phyloP scores from a whole-genome alignment of 2,888 invertebrate genomes.

The Drosophila monieri region DNA sequence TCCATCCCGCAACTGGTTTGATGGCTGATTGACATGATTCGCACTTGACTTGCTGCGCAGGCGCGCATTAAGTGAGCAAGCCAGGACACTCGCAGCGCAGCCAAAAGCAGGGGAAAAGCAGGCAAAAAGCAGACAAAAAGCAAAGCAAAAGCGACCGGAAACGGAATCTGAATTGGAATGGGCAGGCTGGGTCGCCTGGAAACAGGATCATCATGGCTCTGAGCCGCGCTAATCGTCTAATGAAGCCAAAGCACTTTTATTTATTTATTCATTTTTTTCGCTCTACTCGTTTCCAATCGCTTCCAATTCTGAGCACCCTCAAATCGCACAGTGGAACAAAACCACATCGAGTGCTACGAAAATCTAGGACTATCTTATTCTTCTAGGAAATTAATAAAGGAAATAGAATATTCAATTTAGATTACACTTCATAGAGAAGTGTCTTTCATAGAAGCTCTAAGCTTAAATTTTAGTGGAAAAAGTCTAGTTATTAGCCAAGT shows the following conservation, averaged over 20 bases:
- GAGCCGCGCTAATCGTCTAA: slow-evolving; percentile 68
- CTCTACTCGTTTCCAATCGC: slow-evolving; percentile 22
- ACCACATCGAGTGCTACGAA: background rate
- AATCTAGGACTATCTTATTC: too few relatives aligned
- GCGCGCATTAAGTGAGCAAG: slow-evolving; percentile 61
- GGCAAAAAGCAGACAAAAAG: background rate
- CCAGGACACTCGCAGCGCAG: background rate
- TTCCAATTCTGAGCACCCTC: slow-evolving; percentile 3
- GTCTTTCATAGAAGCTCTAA: too few relatives aligned
- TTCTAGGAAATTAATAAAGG: too few relatives aligned
- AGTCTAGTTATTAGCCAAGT: too few relatives aligned
- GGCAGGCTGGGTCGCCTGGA: slow-evolving; percentile 2
- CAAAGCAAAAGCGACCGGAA: slow-evolving; percentile 12
- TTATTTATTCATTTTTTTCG: slow-evolving; percentile 37
- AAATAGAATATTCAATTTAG: too few relatives aligned
- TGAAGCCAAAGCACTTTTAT: slow-evolving; percentile 71
- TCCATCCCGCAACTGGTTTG: slow-evolving; percentile 30
- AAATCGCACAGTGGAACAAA: background rate
- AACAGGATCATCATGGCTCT: slow-evolving; percentile 26
- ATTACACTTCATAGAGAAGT: too few relatives aligned
- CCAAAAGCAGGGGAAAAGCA: background rate
- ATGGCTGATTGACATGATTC: slow-evolving; percentile 70
- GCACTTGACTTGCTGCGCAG: slow-evolving; percentile 72
- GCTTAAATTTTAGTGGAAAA: background rate
- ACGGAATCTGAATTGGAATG: slow-evolving; percentile 21